Evolutionary conservation across 2,888 invertebrate species (phyloP), one percentile per base, ranked within the genome.

Genomic region (Calameuta filiformis): DNA sequence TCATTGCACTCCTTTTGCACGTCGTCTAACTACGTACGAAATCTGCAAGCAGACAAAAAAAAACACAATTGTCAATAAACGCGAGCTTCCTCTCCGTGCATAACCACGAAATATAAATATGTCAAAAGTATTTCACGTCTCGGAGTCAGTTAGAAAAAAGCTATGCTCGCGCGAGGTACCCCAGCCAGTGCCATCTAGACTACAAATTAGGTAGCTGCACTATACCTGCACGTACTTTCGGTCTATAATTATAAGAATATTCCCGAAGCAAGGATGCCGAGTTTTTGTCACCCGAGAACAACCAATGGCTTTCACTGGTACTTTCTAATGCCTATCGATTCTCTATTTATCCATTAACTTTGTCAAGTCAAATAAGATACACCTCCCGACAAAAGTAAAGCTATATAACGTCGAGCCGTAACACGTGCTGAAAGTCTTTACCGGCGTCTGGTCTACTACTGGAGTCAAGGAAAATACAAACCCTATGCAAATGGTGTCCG

Each of bases 1-100:
- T 96, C 95, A 95, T 96, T 90, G 90, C 91, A 90, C 84, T 88
- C 87, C 30, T 79, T 35, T 33, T 73, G 56, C 85, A 85, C 83
- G 80, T 87, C 86, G 83, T 84, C 88, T 90, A 90, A 88, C 89
- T 90, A 90, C 87, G 87, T 88, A 89, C 86, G 89, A 89, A 89
- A 89, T 89, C 91, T 91, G 90, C 69, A 90, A 91, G 33, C 80
- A 33, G 71, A 33, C 33, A 33, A 33, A 33, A 71, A 30, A 0
- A 56, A 23, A 9, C 23, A 56, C 56, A 56, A 56, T 56, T 23
- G 2, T 56, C 23, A 56, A 56, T 23, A 56, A 56, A 56, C 56
- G 23, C 56, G 56, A 56, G 23, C 23, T 56, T 56, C 40, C 15
- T 15, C 1, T 15, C 0, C 56, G 56, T 23, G 23, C 9, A 56